Evolutionary conservation across 1,140 invertebrate genomes (phyloP).

Genomic region (Cheumatopsyche charites): DNA sequence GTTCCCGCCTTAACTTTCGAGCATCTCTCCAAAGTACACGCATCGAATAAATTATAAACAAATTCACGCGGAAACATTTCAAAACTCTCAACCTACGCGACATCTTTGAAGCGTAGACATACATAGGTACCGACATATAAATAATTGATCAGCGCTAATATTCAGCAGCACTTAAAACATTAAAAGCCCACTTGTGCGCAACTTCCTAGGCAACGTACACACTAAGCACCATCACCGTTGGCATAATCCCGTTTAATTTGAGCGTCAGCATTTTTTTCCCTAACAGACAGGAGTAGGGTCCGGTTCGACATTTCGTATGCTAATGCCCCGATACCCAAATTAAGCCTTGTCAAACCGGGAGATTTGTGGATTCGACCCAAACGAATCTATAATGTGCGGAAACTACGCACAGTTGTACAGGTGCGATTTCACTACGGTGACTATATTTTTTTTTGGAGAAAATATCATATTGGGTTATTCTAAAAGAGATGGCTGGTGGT

Average conservation of each 20-base stretch:
- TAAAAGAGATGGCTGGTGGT: too few species aligned
- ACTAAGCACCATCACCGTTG: constrained; percentile 28
- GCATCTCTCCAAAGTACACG: too few species aligned
- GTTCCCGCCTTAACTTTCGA: too few species aligned
- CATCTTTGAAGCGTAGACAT: too few species aligned
- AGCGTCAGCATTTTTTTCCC: constrained; percentile 28
- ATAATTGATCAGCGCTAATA: constrained; percentile 25
- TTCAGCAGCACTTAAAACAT: constrained; percentile 32
- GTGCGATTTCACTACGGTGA: constrained; percentile 26
- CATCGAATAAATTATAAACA: too few species aligned
- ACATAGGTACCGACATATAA: too few species aligned
- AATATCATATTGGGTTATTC: too few species aligned
- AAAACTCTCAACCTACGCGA: too few species aligned
- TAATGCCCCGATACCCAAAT: constrained; percentile 34
- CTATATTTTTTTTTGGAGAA: too few species aligned
- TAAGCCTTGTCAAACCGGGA: constrained; percentile 41
- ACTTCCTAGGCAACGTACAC: neutral
- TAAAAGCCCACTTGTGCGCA: constrained; percentile 25
- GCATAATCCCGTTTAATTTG: constrained; percentile 39
- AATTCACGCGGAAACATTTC: too few species aligned
- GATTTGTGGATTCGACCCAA: constrained; percentile 40
- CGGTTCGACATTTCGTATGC: constrained; percentile 40
- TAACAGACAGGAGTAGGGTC: constrained; percentile 30
- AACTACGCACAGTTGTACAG: constrained; percentile 16
- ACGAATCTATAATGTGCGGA: constrained; percentile 36